Evolutionary conservation across 2,888 invertebrate species (phyloP), one percentile per base, ranked within the genome.

Genomic region (Trachelus troglodyta): DNA sequence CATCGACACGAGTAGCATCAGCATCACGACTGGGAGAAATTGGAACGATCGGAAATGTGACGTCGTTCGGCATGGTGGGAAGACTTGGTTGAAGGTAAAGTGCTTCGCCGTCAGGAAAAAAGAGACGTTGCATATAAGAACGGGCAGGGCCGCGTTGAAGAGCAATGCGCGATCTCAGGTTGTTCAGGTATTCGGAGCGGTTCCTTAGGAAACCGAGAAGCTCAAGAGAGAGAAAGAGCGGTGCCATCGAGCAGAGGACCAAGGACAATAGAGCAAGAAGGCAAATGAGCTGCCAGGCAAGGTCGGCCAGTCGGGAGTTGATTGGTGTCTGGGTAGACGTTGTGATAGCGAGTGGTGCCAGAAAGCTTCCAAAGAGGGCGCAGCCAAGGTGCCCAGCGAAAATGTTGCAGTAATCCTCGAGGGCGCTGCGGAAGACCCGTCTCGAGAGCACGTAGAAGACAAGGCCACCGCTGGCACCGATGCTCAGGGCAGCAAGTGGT

Each of bases 371-470:
- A 12, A 90, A 34, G 56, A 90, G 75, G 4, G 88, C 89, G 73
- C 87, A 87, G 15, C 86, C 81, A 0, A 92, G 79, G 80, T 92
- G 90, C 11, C 88, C 87, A 1, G 90, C 84, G 1, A 87, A 79
- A 12, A 91, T 80, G 76, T 92, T 91, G 80, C 91, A 91, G 78
- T 90, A 88, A 81, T 92, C 92, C 79, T 92, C 92, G 12, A 92
- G 76, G 0, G 89, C 85, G 69, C 89, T 90, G 77, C 83, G 83
- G 75, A 89, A 89, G 3, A 91, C 79, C 15, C 80, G 74, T 77
- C 86, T 79, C 75, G 87, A 83, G 34, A 86, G 69, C 78, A 88
- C 73, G 80, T 86, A 86, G 83, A 86, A 87, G 76, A 90, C 76
- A 69, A 90, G 40, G 77, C 88, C 85, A 80, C 81, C 81, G 79